Percentiles rank a stretch among this genome's conserved stretches.
Conservation (phyloP, 2,113 vertebrate genomes). For the Corythornis madagascariensis region DNA sequence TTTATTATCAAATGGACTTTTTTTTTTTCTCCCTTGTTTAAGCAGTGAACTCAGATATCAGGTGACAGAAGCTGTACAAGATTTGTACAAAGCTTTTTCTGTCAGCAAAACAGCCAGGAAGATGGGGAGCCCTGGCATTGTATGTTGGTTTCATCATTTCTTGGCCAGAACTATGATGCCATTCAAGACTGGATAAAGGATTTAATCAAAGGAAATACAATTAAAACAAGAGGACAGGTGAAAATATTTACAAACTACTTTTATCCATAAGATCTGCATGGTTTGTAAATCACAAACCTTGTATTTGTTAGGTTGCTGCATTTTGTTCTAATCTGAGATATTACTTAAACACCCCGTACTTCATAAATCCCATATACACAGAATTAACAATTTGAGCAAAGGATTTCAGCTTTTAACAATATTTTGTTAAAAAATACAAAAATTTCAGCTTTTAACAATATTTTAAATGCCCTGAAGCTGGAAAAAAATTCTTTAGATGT, state of each 20-base stretch:
- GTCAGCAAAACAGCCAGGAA: neutral
- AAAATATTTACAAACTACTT: neutral
- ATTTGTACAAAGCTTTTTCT: neutral
- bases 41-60: slow-evolving; percentile 2
- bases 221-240: neutral
- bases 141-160: neutral
- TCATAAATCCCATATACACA: slow-evolving; percentile 1
- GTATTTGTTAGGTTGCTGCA: neutral
- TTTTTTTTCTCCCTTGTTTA: slow-evolving; percentile 24
- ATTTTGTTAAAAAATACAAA: neutral
- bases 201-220: slow-evolving; percentile 9
- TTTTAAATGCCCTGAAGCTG: neutral
- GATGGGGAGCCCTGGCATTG: neutral
- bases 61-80: slow-evolving; percentile 16
- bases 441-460: slow-evolving; percentile 21
- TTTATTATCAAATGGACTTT: slow-evolving; percentile 6
- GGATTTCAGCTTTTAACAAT: slow-evolving; percentile 21
- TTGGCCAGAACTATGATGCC: neutral
- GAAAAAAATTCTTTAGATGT: slow-evolving; percentile 3
- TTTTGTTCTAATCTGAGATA: neutral
- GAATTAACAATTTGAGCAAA: slow-evolving; percentile 22
- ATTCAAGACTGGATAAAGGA: neutral
- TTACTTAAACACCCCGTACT: neutral
- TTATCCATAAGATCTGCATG: neutral
- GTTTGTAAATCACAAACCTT: neutral